phyloP scores from a whole-genome alignment of 2,113 vertebrate species.

The Hyla sarda region DNA sequence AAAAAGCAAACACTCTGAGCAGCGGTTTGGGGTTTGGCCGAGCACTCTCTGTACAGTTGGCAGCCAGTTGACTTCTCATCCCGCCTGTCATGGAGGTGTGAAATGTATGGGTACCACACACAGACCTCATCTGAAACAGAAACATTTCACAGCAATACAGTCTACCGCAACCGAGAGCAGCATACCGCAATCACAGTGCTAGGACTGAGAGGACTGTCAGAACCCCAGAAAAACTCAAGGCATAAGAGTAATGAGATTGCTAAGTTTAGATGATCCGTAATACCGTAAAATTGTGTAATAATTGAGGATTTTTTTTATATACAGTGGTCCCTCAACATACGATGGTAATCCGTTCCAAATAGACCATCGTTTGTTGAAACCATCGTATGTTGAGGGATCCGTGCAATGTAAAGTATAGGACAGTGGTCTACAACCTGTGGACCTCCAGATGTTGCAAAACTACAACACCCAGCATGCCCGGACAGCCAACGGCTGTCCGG shows the following conservation, averaged over 20 bases:
- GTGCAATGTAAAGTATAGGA: too few species aligned
- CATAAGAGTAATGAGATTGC: neutral
- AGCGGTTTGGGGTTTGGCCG: slow-evolving; percentile 11
- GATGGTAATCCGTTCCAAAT: too few species aligned
- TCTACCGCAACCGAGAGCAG: neutral
- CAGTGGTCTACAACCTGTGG: too few species aligned
- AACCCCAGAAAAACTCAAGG: neutral
- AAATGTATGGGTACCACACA: slow-evolving; percentile 16
- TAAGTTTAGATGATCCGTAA: too few species aligned
- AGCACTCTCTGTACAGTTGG: neutral
- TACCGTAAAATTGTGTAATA: too few species aligned
- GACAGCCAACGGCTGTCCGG: too few species aligned
- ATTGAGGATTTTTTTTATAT: too few species aligned
- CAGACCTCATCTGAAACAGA: neutral
- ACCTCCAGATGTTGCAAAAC: too few species aligned
- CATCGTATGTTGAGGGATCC: too few species aligned
- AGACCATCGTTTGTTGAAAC: too few species aligned
- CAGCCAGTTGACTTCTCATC: slow-evolving; percentile 7
- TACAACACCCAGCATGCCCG: too few species aligned
- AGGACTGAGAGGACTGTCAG: neutral
- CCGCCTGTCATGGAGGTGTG: slow-evolving; percentile 14
- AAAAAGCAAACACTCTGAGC: neutral
- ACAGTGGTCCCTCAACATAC: too few species aligned
- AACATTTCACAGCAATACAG: neutral
- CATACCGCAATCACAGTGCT: neutral